Base-by-base conservation (phyloP, 1,140 invertebrate genomes). In the Euura lappo region DNA sequence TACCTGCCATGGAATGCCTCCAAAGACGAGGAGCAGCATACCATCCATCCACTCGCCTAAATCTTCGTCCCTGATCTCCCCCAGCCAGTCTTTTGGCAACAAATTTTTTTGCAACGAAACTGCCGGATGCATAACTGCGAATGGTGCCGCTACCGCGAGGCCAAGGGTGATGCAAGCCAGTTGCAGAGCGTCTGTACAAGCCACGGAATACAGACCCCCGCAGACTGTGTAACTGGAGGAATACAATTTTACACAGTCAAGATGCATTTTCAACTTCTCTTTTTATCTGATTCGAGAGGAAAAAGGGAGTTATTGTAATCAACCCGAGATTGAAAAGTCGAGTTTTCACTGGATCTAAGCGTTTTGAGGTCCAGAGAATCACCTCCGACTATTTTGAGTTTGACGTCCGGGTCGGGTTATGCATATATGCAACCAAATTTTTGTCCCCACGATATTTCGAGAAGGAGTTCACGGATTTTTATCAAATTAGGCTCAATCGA, bases 1-100 rank as follows among this genome's bases (percentile, higher is more conserved):
- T 76, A 94, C 93, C 91, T 96, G 94, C 94, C 94, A 96, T 46
- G 95, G 94, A 78, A 96, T 94, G 69, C 95, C 95, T 4, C 95
- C 95, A 81, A 96, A 94, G 47, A 93, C 90, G 4, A 95, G 86
- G 28, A 96, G 87, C 6, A 96, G 87, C 84, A 91, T 91, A 68
- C 88, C 89, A 83, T 96, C 94, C 42, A 92, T 82, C 88, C 94
- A 96, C 42, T 89, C 84, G 1, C 91, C 92, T 10, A 91, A 83
- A 70, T 91, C 89, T 69, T 87, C 81, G 8, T 82, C 84, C 69
- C 90, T 87, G 45, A 95, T 83, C 42, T 87, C 81, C 0, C 93
- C 93, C 28, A 94, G 81, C 93, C 93, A 95, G 73, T 92, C 90
- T 42, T 87, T 85, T 6, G 83, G 71, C 1, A 80, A 75, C 45